Percentiles rank a stretch among this genome's conserved stretches.
phyloP scores from a whole-genome alignment of 37 sponge, comb jelly and placozoan species.

The Chondrilla cf. caribensis region DNA sequence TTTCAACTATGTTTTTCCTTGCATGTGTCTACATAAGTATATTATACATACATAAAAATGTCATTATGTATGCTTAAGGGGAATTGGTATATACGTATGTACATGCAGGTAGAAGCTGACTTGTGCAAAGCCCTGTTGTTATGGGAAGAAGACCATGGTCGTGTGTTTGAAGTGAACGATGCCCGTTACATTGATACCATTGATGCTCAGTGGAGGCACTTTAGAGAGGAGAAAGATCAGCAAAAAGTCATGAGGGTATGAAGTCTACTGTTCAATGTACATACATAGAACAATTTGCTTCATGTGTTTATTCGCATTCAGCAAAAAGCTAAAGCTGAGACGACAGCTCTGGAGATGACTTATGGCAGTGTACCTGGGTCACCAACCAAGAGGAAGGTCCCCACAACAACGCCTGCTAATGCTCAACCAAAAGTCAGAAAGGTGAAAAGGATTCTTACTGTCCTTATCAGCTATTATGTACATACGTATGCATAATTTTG shows the following conservation, averaged over 20 bases:
- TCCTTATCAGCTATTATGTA: background rate
- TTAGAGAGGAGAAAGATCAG: constrained; percentile 31
- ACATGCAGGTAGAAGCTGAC: constrained; percentile 47
- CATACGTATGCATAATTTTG: background rate
- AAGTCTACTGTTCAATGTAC: too few species aligned
- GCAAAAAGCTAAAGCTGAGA: constrained; percentile 61
- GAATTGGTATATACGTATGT: too few species aligned
- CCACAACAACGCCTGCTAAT: background rate
- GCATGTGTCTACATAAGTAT: too few species aligned
- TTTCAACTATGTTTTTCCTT: too few species aligned
- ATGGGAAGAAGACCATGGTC: constrained; percentile 66
- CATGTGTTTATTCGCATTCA: constrained; percentile 1
- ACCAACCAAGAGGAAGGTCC: constrained; percentile 42
- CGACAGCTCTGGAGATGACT: constrained; percentile 57
- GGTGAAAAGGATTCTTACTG: background rate
- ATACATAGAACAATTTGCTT: background rate
- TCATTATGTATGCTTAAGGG: too few species aligned
- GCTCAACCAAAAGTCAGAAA: constrained; percentile 6
- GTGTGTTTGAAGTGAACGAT: constrained; percentile 53
- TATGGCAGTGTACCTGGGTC: constrained; percentile 68
- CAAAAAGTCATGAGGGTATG: constrained; percentile 61
- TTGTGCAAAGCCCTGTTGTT: constrained; percentile 35
- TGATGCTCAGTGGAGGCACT: constrained; percentile 46
- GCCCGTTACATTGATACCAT: constrained; percentile 64
- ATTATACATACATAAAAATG: too few species aligned